Conservation (phyloP, 2,888 invertebrate species). For the Drosophila colorata region DNA sequence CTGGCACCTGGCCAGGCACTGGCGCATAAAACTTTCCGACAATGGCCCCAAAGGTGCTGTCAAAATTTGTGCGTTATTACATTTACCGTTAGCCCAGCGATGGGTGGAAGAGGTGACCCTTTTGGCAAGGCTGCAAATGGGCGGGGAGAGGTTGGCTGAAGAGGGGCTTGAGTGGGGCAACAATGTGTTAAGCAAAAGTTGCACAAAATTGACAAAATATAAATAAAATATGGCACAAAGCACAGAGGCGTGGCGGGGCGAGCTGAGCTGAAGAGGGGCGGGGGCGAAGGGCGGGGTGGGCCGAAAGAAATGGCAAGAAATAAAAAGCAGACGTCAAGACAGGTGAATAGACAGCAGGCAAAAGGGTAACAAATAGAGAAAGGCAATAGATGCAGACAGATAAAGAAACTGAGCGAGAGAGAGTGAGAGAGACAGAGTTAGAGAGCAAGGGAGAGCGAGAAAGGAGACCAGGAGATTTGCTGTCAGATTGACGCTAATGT, state of each 20-base stretch:
- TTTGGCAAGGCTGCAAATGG: neutral
- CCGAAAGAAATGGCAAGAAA: constrained; percentile 36
- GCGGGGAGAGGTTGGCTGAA: neutral
- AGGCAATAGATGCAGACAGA: constrained; percentile 20
- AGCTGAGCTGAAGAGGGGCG: neutral
- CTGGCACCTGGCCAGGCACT: constrained; percentile 9
- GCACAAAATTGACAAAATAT: constrained; percentile 78
- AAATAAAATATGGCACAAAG: constrained; percentile 75
- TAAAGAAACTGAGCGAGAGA: neutral
- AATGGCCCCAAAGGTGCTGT: constrained; percentile 71
- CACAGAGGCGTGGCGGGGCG: constrained; percentile 27
- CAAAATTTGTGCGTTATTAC: constrained; percentile 71
- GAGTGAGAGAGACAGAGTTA: neutral
- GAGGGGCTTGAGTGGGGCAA: constrained; percentile 1
- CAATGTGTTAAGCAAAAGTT: constrained; percentile 61
- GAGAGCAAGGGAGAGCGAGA: neutral
- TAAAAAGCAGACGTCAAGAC: constrained; percentile 57
- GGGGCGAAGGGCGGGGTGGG: constrained; percentile 5
- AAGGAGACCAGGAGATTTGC: constrained; percentile 2
- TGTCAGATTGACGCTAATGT: constrained; percentile 69
- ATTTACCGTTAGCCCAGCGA: constrained; percentile 44
- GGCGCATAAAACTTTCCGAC: constrained; percentile 39
- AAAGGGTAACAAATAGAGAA: constrained; percentile 48
- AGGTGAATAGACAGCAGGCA: constrained; percentile 49
- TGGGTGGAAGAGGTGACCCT: neutral